A percentile compares a stretch with the other conserved stretches of the same genome.
Conservation (phyloP, 2,888 invertebrate species). For the Oscheius sp. region DNA sequence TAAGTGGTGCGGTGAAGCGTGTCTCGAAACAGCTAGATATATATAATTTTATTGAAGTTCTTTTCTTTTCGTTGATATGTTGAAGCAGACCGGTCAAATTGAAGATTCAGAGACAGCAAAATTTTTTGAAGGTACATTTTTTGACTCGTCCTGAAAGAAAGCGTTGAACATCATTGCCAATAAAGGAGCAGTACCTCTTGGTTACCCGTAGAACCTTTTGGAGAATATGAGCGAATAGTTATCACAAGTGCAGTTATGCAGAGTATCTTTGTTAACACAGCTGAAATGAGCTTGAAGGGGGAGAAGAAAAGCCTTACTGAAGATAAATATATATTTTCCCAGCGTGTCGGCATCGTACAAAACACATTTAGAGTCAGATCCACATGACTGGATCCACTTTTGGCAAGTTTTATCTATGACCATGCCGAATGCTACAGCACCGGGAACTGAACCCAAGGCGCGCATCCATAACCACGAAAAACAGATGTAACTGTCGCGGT, state of each 20-base stretch:
- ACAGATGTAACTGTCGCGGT: slow-evolving; percentile 59
- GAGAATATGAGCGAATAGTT: slow-evolving; percentile 31
- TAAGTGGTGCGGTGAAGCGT: slow-evolving; percentile 27
- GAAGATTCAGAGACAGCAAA: slow-evolving; percentile 21
- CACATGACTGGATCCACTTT: slow-evolving; percentile 52
- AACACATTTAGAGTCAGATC: slow-evolving; percentile 51
- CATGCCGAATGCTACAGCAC: slow-evolving; percentile 54
- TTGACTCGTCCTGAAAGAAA: slow-evolving; percentile 3
- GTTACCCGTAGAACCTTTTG: slow-evolving; percentile 23
- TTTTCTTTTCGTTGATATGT: slow-evolving; percentile 17
- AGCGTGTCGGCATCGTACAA: slow-evolving; percentile 51
- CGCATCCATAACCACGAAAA: slow-evolving; percentile 62
- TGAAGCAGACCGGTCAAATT: slow-evolving; percentile 22
- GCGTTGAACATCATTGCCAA: background rate
- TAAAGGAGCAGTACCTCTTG: slow-evolving; percentile 3
- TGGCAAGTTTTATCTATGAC: slow-evolving; percentile 55
- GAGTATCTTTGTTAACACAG: slow-evolving; percentile 41
- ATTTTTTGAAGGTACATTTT: background rate
- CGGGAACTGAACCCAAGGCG: slow-evolving; percentile 55
- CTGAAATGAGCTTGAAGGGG: slow-evolving; percentile 36
- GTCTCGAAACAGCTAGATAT: slow-evolving; percentile 21
- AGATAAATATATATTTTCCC: slow-evolving; percentile 47
- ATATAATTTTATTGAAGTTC: slow-evolving; percentile 21
- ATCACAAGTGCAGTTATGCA: slow-evolving; percentile 39
- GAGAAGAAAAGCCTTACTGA: slow-evolving; percentile 46